Evolutionary conservation across 2,113 vertebrate genomes (phyloP).

Genomic region (Sceloporus undulatus): DNA sequence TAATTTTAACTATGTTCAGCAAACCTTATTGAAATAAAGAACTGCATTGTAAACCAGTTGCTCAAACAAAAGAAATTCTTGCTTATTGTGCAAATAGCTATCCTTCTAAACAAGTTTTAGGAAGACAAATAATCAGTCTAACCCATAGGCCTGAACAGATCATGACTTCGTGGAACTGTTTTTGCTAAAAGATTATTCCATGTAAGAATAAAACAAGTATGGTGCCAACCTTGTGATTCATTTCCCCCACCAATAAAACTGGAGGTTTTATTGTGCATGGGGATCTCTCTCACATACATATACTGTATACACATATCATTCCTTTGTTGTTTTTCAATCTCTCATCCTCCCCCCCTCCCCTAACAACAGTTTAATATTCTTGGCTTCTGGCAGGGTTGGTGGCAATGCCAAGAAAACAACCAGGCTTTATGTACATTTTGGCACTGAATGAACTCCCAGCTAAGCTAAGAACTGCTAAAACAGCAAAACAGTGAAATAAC

Average conservation of each 20-base stretch:
- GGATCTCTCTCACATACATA: not conserved
- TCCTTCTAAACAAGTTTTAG: not conserved
- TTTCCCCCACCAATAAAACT: not conserved
- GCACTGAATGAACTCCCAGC: slow-evolving; percentile 20
- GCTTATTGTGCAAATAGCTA: not conserved
- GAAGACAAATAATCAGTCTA: slow-evolving; percentile 2
- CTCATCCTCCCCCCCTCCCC: not conserved
- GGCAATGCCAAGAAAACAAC: slow-evolving; percentile 19
- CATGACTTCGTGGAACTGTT: not conserved
- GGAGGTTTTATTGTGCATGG: not conserved
- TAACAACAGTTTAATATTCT: not conserved
- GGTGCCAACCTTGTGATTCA: not conserved
- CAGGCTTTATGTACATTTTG: slow-evolving; percentile 20
- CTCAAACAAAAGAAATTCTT: not conserved
- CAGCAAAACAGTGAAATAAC: slow-evolving; percentile 40
- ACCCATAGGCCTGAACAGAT: not conserved
- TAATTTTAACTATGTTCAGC: not conserved
- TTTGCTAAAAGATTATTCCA: not conserved
- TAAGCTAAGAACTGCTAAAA: slow-evolving; percentile 17
- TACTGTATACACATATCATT: not conserved
- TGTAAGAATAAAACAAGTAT: not conserved
- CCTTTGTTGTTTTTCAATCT: not conserved
- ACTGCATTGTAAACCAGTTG: not conserved
- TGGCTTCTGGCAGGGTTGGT: slow-evolving; percentile 9
- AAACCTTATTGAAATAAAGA: not conserved